Conservation (phyloP, 2,888 invertebrate species). For the Mystacides longicornis region DNA sequence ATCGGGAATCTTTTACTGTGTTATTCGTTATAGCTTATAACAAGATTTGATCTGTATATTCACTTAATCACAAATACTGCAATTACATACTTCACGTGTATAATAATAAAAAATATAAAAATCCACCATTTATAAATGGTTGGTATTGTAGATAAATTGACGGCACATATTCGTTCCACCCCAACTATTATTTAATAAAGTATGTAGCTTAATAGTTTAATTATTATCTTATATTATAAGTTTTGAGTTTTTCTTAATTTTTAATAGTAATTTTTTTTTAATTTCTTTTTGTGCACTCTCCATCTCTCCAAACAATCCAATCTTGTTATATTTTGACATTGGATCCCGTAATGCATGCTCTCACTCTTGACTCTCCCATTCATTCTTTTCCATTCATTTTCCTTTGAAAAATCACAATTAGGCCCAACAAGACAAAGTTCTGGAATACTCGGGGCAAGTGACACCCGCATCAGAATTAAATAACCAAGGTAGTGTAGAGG, state of each 20-base stretch:
- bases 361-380: slow-evolving; percentile 9
- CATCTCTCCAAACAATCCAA: background rate
- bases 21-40: too few relatives aligned
- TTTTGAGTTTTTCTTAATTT: background rate
- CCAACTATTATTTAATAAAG: too few relatives aligned
- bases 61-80: too few relatives aligned
- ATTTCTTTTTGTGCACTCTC: slow-evolving; percentile 16
- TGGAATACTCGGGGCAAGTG: slow-evolving; percentile 16
- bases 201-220: too few relatives aligned
- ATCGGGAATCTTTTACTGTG: too few relatives aligned
- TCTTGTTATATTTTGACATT: background rate
- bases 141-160: too few relatives aligned
- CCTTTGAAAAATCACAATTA: slow-evolving; percentile 18
- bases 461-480: background rate
- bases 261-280: background rate
- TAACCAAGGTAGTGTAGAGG: slow-evolving; percentile 12
- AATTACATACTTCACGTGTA: too few relatives aligned
- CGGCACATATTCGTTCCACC: too few relatives aligned
- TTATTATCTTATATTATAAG: background rate
- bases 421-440: slow-evolving; percentile 21
- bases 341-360: background rate
- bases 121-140: too few relatives aligned
- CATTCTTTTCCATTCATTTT: slow-evolving; percentile 9
- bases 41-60: too few relatives aligned
- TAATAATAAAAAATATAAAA: too few relatives aligned